Evolutionary conservation across 2,797 vertebrate species (phyloP).

Genomic region (Anguilla obscura): DNA sequence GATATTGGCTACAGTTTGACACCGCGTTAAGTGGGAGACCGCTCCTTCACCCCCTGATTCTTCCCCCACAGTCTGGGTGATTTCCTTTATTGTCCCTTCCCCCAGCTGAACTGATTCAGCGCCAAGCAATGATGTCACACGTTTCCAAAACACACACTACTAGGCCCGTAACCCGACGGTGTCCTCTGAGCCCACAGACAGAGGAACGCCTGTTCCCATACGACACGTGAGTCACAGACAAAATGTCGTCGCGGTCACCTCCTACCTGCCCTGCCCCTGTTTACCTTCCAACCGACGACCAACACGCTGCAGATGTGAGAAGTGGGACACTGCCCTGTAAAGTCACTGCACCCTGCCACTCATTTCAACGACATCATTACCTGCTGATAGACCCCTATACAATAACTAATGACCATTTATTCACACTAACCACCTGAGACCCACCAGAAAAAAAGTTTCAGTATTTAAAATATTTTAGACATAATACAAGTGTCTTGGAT

Average conservation of each 20-base stretch:
- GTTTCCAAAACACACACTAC: not conserved
- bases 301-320: not conserved
- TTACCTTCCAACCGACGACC: not conserved
- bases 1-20: not conserved
- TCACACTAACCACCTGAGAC: no score
- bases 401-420: not conserved
- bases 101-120: not conserved
- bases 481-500: no score
- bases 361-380: not conserved
- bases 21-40: not conserved
- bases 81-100: constrained; percentile 57
- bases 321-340: not conserved
- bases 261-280: not conserved
- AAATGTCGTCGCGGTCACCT: not conserved
- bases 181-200: not conserved
- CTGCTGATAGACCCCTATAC: not conserved
- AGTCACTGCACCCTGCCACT: not conserved
- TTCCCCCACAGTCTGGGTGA: constrained; percentile 63
- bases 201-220: not conserved
- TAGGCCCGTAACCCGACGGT: not conserved
- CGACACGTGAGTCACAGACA: not conserved
- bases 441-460: no score
- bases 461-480: no score
- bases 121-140: constrained; percentile 2
- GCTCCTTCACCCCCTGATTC: not conserved